Evolutionary conservation across 2,888 invertebrate genomes (phyloP), one percentile per base, ranked within the genome.

Genomic region (Nomada flava): DNA sequence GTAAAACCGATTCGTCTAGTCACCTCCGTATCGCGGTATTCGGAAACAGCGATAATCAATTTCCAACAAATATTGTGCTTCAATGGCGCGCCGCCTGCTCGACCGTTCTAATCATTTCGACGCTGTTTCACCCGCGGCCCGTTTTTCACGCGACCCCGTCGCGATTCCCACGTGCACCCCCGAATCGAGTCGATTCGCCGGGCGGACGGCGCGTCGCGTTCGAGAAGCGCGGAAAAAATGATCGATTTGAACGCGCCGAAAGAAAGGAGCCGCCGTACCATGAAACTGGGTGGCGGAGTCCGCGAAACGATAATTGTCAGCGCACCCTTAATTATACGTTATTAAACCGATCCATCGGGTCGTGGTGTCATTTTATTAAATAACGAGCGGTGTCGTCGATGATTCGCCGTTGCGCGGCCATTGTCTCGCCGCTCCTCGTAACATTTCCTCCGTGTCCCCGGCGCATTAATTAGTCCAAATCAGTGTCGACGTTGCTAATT

Each of bases 401-500:
- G 87, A 83, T 78, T 82, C 87, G 75, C 72, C 85, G 87, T 83
- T 87, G 76, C 79, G 69, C 81, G 64, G 26, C 59, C 78, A 79
- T 75, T 82, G 74, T 82, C 79, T 69, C 13, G 47, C 47, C 55
- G 70, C 69, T 75, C 75, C 64, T 86, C 82, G 78, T 75, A 79
- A 84, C 74, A 76, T 83, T 87, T 80, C 77, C 76, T 73, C 63
- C 76, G 68, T 78, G 73, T 85, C 72, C 74, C 74, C 74, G 79
- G 69, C 7, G 7, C 81, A 70, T 88, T 88, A 88, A 88, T 88
- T 88, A 88, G 85, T 86, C 79, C 84, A 76, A 88, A 88, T 88
- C 86, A 88, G 84, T 72, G 83, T 79, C 85, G 88, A 72, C 76
- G 82, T 68, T 86, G 86, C 79, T 85, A 88, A 88, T 88, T 88